These are phyloP conservation scores for Nasonia vitripennis DNA, from an alignment of 1,140 invertebrate species.

Conservation along the genomic window DNA sequence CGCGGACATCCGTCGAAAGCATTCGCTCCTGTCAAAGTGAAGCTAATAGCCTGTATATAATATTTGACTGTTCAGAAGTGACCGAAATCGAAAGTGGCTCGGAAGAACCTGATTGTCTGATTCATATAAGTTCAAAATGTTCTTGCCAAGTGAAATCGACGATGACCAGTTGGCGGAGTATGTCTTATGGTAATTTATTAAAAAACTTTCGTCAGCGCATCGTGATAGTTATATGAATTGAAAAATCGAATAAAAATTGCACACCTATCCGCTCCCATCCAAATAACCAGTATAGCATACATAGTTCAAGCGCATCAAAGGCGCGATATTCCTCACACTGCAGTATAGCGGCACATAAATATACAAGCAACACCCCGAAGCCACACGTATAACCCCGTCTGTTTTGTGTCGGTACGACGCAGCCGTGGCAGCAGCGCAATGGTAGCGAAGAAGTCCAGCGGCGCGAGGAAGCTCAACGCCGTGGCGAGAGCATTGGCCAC, in stretches of 20 bases:
- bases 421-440: neutral
- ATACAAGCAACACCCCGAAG: neutral
- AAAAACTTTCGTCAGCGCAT: too few relatives aligned
- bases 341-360: neutral
- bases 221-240: too few relatives aligned
- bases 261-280: too few relatives aligned
- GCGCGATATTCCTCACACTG: neutral
- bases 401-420: neutral
- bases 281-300: neutral
- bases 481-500: conserved; percentile 41
- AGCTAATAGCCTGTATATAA: too few relatives aligned
- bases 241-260: too few relatives aligned
- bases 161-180: conserved; percentile 11
- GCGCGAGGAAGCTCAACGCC: conserved; percentile 37
- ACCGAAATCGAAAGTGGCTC: too few relatives aligned
- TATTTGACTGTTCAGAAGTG: too few relatives aligned
- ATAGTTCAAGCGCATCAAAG: too few relatives aligned
- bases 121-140: neutral
- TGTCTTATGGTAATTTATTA: conserved; percentile 30
- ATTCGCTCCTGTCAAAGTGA: neutral
- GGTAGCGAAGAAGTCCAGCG: conserved; percentile 23
- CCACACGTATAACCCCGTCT: neutral
- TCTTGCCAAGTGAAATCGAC: conserved; percentile 20
- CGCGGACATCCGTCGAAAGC: neutral
- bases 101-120: too few relatives aligned